These are phyloP conservation scores for Chesias legatella DNA, from an alignment of 2,888 invertebrate genomes.

Conservation along the genomic window DNA sequence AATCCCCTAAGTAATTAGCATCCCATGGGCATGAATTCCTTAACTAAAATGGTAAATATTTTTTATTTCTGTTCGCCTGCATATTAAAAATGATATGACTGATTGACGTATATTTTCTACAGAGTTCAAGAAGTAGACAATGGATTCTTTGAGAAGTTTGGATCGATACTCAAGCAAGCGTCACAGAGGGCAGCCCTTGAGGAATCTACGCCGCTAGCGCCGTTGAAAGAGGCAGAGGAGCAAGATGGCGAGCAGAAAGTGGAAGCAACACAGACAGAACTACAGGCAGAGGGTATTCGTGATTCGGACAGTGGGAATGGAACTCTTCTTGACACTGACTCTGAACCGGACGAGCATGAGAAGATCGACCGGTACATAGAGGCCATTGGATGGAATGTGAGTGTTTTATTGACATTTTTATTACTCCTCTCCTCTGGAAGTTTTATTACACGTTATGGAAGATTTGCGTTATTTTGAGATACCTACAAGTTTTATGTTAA, in stretches of 20 bases:
- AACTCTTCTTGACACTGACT: conserved; percentile 82
- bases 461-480: conserved; percentile 22
- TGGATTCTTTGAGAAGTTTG: conserved; percentile 91
- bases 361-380: conserved; percentile 82
- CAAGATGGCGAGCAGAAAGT: conserved; percentile 65
- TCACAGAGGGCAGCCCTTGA: conserved; percentile 80
- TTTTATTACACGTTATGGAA: conserved; percentile 5
- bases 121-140: conserved; percentile 91
- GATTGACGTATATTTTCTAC: conserved; percentile 43
- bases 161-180: conserved; percentile 84
- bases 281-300: conserved; percentile 59
- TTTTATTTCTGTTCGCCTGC: not conserved
- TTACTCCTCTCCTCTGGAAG: no score
- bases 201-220: conserved; percentile 79
- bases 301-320: conserved; percentile 78
- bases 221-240: conserved; percentile 67
- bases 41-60: conserved; percentile 14
- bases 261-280: conserved; percentile 52
- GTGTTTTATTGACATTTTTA: conserved; percentile 54
- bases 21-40: no score
- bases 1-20: no score
- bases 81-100: not conserved
- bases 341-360: conserved; percentile 83
- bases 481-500: conserved; percentile 21
- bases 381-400: conserved; percentile 88